Percentiles rank a stretch among this genome's conserved stretches.
phyloP scores from a whole-genome alignment of 2,113 vertebrate species.

The Zosterops lateralis region DNA sequence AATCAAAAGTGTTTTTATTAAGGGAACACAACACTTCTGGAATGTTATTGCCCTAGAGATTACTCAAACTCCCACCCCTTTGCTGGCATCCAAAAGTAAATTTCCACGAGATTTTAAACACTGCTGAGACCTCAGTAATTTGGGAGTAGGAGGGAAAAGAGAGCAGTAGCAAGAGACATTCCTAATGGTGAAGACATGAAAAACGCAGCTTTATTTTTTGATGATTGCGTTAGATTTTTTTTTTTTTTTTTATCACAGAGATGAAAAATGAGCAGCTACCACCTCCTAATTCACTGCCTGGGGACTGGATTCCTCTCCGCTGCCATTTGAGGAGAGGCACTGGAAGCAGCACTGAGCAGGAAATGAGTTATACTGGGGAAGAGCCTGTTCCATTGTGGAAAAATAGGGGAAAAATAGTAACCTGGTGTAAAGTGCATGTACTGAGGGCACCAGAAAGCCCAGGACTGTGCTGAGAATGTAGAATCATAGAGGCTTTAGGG shows the following conservation, averaged over 20 bases:
- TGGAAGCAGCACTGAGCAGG: not conserved
- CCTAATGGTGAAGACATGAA: conserved; percentile 37
- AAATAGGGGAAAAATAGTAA: not conserved
- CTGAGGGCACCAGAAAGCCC: not conserved
- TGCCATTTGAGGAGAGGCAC: not conserved
- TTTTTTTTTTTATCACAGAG: not conserved
- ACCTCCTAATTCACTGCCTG: conserved; percentile 8
- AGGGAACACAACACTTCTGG: not conserved
- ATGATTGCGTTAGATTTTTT: conserved; percentile 60
- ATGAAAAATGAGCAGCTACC: conserved; percentile 47
- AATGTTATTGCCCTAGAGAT: conserved; percentile 1
- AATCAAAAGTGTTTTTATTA: conserved; percentile 35
- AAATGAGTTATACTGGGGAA: not conserved
- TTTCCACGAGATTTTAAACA: conserved; percentile 16
- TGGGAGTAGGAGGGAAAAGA: conserved; percentile 6
- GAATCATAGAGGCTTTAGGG: too few relatives aligned
- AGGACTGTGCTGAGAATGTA: not conserved
- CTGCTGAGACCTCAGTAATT: conserved; percentile 35
- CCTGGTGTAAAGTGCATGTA: fast-evolving
- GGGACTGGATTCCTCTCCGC: not conserved
- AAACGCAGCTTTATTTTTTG: conserved; percentile 58
- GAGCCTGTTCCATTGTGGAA: not conserved
- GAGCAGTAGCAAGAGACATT: not conserved
- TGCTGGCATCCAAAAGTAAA: not conserved
- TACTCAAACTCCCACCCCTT: conserved; percentile 11